Base-by-base conservation (phyloP, 2,113 vertebrate species). In the Pampusana beccarii region DNA sequence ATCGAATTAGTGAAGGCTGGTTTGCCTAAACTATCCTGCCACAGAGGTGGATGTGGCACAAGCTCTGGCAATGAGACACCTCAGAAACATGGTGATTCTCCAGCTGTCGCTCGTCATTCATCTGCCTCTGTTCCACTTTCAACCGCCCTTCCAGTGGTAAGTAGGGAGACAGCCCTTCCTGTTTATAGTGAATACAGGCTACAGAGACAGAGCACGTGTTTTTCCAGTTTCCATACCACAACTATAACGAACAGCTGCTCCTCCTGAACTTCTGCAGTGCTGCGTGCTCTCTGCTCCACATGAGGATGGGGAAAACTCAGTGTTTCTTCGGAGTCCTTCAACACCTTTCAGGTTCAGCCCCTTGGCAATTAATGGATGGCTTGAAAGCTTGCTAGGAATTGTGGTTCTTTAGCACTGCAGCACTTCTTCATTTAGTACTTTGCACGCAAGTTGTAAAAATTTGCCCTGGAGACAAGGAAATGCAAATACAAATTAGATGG, bases 401-500 rank as follows among this genome's bases (percentile, higher is more conserved):
- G 34, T 82, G 44, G 62, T 75, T 65, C 92, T 89, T 89, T 36
- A 90, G 86, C 93, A 88, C 79, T 70, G 61, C 91, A 88, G 81
- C 46, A 96, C 61, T 94, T 92, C 92, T 95, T 93, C 92, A 96
- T 95, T 97, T 92, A 93, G 87, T 58, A 69, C 91, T 94, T 98
- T 87, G 83, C 93, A 97, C 97, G 97, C 97, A 81, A 97, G 97
- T 95, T 97, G 80, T 90, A 96, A 97, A 97, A 97, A 97, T 96
- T 97, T 97, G 96, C 98, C 97, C 97, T 96, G 95, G 97, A 98
- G 98, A 98, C 97, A 97, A 82, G 21, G 36, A 96, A 96, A 97
- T 97, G 97, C 97, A 98, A 98, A 98, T 98, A 97, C 97, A 98
- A 97, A 97, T 82, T 73, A 97, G 95, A 95, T 95, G 84, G 95